These are phyloP conservation scores for Mohoua ochrocephala DNA, from an alignment of 2,113 vertebrate species.

Conservation along the genomic window DNA sequence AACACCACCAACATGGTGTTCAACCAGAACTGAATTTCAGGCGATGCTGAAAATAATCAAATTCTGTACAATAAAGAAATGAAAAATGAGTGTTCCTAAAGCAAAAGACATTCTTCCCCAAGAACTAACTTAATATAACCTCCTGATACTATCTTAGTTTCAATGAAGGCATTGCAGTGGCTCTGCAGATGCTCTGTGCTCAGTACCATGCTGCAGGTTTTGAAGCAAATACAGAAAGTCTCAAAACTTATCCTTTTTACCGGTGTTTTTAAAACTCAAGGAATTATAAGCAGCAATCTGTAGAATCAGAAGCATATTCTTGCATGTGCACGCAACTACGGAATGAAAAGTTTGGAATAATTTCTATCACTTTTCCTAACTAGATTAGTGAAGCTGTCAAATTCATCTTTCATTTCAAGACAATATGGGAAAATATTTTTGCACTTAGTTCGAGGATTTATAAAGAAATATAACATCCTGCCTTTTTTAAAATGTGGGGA, in stretches of 20 bases:
- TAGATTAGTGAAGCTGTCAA: conserved; percentile 25
- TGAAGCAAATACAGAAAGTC: background rate
- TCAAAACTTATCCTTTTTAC: background rate
- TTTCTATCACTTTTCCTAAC: background rate
- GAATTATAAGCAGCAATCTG: background rate
- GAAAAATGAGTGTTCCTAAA: background rate
- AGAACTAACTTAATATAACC: background rate
- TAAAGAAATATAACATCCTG: conserved; percentile 55
- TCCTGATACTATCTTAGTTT: background rate
- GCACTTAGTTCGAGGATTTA: conserved; percentile 6
- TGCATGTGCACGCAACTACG: background rate
- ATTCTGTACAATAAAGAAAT: background rate
- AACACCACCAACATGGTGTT: background rate
- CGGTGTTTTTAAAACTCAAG: background rate
- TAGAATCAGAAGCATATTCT: background rate
- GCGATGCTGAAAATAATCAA: background rate
- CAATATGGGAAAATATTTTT: conserved; percentile 30
- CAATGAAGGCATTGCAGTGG: background rate
- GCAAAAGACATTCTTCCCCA: background rate
- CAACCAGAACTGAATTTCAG: background rate
- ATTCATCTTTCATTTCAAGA: conserved; percentile 23
- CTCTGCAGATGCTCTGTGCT: background rate
- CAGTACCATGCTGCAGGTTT: background rate
- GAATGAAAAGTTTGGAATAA: background rate
- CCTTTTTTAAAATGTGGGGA: conserved; percentile 12